Evolutionary conservation across 2,888 invertebrate genomes (phyloP), one percentile per base, ranked within the genome.

Genomic region (Anagyrus pseudococci): DNA sequence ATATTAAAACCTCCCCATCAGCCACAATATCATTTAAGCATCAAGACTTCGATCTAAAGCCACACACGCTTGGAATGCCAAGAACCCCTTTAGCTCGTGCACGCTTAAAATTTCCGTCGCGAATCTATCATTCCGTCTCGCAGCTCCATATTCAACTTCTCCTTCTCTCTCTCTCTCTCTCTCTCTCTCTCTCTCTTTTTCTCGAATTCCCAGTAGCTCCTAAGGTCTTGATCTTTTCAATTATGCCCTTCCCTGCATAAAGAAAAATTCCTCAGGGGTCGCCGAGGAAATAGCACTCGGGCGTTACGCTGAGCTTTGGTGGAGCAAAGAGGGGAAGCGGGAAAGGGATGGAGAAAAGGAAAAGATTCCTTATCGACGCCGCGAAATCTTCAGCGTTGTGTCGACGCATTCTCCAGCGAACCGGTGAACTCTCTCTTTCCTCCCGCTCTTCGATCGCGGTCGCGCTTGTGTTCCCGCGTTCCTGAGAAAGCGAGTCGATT

Each of bases 311-410:
- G n/a, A n/a, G n/a, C n/a, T n/a, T n/a, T n/a, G n/a, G n/a, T n/a
- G n/a, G n/a, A n/a, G 17, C 17, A 1, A 44, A 55, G 33, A 55
- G 20, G 20, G 46, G 43, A 22, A 44, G 3, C 41, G 20, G 22
- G 33, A n/a, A n/a, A n/a, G n/a, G n/a, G n/a, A n/a, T n/a, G n/a
- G n/a, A 0, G 40, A n/a, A 41, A 41, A n/a, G 40, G 40, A 7
- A 4, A n/a, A 15, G 10, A 41, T n/a, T 15, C 56, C 63, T 58
- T 67, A 60, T 64, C 64, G 62, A 50, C 48, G 44, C 54, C 55
- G 37, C 55, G 64, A 59, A 62, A 65, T 65, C 62, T 56, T 52
- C 48, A 37, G 23, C 19, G 44, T 20, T 41, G 29, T 54, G 44
- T 33, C 33, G 22, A 13, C 17, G n/a, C 41, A 43, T 47, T 33